Evolutionary conservation across 2,888 invertebrate species (phyloP), one percentile per base, ranked within the genome.

Genomic region (Nipponacmea schrenckii): DNA sequence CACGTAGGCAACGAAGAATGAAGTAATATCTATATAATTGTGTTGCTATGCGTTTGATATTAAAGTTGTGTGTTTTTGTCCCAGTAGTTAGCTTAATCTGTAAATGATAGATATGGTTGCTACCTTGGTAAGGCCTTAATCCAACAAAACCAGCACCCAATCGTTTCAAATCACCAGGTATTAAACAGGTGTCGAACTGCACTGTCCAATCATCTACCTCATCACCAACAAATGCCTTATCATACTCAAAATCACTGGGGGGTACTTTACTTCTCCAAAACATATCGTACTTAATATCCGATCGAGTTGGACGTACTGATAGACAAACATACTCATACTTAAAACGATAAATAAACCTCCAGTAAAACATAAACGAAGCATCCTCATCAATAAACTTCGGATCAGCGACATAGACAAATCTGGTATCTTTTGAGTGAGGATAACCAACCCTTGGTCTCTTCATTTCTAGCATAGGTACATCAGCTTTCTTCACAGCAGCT

Each of bases 311-410:
- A 5, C 17, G 24, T 31, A 65, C 15, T 26, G 46, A 31, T 3
- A 72, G 20, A 14, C 72, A 72, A 31, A 62, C 15, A 17, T 62
- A 64, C 15, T 68, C 72, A 12, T 12, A 20, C 15, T n/a, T 20
- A 20, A 65, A 27, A 7, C 72, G 39, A 39, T 72, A 72, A 8
- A 31, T 15, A 62, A 72, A 72, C 12, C 39, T n/a, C 31, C 69
- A 69, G 15, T 72, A 72, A 31, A 72, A 66, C 31, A 69, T 44
- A 8, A 24, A n/a, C 15, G 68, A 56, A 20, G 68, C 56, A 31
- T 72, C 72, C 0, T 39, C 69, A 26, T 8, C 44, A 17, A 62
- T 69, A 17, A 64, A 66, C 39, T 24, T 31, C 1, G 72, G 72
- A 15, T 24, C 24, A 10, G 24, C 20, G 20, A 56, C 56, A 24